Percentiles rank a stretch among this genome's conserved stretches.
Conservation (phyloP, 2,113 vertebrate genomes). For the Excalfactoria chinensis region DNA sequence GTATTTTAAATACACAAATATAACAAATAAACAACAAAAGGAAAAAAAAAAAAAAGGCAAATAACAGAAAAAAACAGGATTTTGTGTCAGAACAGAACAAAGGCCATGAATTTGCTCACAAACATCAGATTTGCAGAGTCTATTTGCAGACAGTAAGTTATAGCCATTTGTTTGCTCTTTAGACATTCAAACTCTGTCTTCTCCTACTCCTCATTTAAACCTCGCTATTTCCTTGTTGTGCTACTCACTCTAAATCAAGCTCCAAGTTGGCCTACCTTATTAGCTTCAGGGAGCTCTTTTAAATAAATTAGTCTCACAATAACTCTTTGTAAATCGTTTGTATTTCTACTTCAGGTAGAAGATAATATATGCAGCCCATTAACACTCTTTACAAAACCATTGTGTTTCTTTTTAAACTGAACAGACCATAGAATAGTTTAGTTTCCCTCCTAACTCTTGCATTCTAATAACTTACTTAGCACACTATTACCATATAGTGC, state of each 20-base stretch:
- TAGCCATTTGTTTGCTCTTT: background rate
- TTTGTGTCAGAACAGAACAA: background rate
- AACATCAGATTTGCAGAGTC: background rate
- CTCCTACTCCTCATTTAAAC: background rate
- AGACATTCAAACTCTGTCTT: background rate
- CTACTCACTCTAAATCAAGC: background rate
- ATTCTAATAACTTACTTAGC: slow-evolving; percentile 73
- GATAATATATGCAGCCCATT: slow-evolving; percentile 69
- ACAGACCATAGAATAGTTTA: slow-evolving; percentile 42
- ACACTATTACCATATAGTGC: slow-evolving; percentile 37
- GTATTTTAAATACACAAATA: background rate
- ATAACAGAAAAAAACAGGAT: background rate
- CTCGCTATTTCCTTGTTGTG: slow-evolving; percentile 1
- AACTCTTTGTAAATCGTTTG: slow-evolving; percentile 14
- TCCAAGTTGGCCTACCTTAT: background rate
- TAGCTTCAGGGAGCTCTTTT: slow-evolving; percentile 27
- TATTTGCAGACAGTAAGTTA: background rate
- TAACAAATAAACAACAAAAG: fast-evolving
- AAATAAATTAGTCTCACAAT: slow-evolving; percentile 57
- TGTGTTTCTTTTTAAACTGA: slow-evolving; percentile 59
- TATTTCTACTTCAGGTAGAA: slow-evolving; percentile 59
- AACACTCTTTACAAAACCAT: slow-evolving; percentile 40
- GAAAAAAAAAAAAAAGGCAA: background rate
- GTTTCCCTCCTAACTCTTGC: slow-evolving; percentile 1
- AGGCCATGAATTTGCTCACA: background rate